Base-by-base conservation (phyloP, 2,797 vertebrate genomes). In the Sarcoramphus papa region DNA sequence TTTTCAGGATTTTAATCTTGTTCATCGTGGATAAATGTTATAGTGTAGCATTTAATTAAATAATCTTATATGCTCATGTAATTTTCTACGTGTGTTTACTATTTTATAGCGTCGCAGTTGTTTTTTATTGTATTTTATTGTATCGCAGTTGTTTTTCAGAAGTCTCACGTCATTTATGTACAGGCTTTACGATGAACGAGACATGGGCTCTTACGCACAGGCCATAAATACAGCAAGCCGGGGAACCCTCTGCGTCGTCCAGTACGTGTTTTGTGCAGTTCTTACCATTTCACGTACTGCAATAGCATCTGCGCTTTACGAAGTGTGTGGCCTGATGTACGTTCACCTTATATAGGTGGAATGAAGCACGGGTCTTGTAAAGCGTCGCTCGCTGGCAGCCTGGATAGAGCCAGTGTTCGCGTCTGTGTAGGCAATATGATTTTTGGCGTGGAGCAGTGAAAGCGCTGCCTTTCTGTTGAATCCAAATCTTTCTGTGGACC, bases 1-100 rank as follows among this genome's bases (percentile, higher is more conserved):
- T 79, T 41, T n/a, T 18, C 9, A 11, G 35, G 10, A 21, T 56
- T 81, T 88, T 70, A 3, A 18, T 22, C 30, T 27, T 41, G 10
- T 20, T 28, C 2, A 1, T 81, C 3, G 0, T n/a, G 37, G 59
- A 3, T 13, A 17, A 28, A 8, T 12, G 19, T 50, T 8, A 0
- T 1, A 18, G 17, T 0, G 7, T 12, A 5, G 48, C 0, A 5
- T 60, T 51, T 8, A 20, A 33, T 37, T 33, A 12, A 50, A 17
- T 14, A 22, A 57, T 35, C 24, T 48, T 15, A 0, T 9, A 4
- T 11, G 9, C 68, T 69, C 7, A 1, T 25, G 9, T 18, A 1
- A 12, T 11, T n/a, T 57, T 13, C 51, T 21, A 1, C 2, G 0
- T 0, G 3, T 11, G 24, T 45, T 62, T 35, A 24, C 37, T 51